Conservation (phyloP, 2,888 invertebrate genomes). For the Tinea semifulvella region DNA sequence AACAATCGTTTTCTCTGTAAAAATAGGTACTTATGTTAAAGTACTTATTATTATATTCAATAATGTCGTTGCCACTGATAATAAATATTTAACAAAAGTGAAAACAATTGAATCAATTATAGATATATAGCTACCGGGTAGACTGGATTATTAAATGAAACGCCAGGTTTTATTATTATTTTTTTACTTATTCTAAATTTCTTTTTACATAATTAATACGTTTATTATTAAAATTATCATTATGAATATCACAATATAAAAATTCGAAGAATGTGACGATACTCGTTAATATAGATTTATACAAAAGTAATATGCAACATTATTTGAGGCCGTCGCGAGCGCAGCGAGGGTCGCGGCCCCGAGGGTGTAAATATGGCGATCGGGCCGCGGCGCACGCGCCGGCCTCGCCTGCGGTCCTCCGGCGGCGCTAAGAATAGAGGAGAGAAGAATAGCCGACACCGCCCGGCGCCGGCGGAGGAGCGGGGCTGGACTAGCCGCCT, state of each 20-base stretch:
- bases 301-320: slow-evolving; percentile 16
- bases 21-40: too few species aligned
- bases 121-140: too few species aligned
- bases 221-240: slow-evolving; percentile 25
- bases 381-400: slow-evolving; percentile 39
- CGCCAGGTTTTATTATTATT: slow-evolving; percentile 43
- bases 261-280: slow-evolving; percentile 60
- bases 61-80: too few species aligned
- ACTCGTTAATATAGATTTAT: slow-evolving; percentile 46
- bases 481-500: slow-evolving; percentile 49
- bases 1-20: too few species aligned
- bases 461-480: slow-evolving; percentile 64
- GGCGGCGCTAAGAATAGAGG: slow-evolving; percentile 56
- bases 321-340: slow-evolving; percentile 44
- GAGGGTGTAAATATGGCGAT: slow-evolving; percentile 14
- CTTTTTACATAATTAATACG: slow-evolving; percentile 48
- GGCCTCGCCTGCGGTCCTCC: slow-evolving; percentile 62
- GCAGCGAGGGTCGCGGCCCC: slow-evolving; percentile 39
- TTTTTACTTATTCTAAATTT: slow-evolving; percentile 33
- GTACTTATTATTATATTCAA: too few species aligned
- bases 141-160: too few species aligned
- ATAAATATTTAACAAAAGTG: too few species aligned
- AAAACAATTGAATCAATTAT: too few species aligned
- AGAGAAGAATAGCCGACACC: slow-evolving; percentile 57
- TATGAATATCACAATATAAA: slow-evolving; percentile 55